Percentiles rank a stretch among this genome's conserved stretches.
Evolutionary conservation across 2,113 vertebrate genomes (phyloP).

Genomic region (Psittacus erithacus): DNA sequence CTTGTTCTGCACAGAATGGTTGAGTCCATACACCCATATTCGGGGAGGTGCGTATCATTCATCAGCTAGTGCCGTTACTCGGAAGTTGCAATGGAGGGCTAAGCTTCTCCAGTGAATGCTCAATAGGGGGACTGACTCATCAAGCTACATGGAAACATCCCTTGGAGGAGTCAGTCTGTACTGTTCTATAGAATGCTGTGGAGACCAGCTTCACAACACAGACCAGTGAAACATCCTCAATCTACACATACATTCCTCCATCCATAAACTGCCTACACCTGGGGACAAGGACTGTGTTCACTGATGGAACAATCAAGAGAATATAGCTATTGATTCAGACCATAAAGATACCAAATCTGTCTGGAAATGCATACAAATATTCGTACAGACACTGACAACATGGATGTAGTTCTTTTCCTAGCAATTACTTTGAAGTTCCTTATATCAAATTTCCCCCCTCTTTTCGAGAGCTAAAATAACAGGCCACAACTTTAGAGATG

Average conservation of each 20-base stretch:
- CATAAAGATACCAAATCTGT: neutral
- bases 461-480: neutral
- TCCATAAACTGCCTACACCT: neutral
- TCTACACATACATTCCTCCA: neutral
- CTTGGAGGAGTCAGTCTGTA: neutral
- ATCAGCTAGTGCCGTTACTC: neutral
- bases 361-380: neutral
- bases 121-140: neutral
- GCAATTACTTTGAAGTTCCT: neutral
- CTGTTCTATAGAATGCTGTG: neutral
- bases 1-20: neutral
- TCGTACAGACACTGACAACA: neutral
- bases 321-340: neutral
- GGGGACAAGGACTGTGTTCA: neutral
- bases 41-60: neutral
- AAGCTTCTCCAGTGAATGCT: neutral
- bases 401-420: neutral
- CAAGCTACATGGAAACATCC: neutral
- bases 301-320: neutral
- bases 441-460: neutral
- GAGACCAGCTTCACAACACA: neutral
- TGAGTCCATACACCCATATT: neutral
- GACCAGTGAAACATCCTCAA: neutral
- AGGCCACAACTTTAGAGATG: neutral
- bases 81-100: neutral